Evolutionary conservation across 2,888 invertebrate genomes (phyloP), one percentile per base, ranked within the genome.

Genomic region (Agrilus cyanescens): DNA sequence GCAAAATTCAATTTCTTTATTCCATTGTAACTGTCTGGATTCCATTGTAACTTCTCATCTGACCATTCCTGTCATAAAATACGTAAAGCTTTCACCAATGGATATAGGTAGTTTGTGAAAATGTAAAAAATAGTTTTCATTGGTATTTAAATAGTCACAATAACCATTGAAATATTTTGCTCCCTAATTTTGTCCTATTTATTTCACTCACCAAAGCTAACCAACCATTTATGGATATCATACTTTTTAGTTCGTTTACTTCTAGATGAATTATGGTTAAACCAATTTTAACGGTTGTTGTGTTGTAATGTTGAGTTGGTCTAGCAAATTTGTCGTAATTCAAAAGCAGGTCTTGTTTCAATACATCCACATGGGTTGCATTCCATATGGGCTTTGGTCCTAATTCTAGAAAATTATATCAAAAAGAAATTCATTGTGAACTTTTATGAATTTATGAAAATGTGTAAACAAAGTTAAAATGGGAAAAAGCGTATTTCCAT

Each of bases 41-140:
- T 80, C 87, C 87, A 88, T 39, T 70, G 67, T 4, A 86, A 64
- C 43, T 83, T 80, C n/a, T 76, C 73, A 58, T 88, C 88, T 33
- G 60, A 63, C 88, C 88, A 88, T n/a, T 57, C 58, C 87, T 87
- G 62, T 8, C 66, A 62, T 34, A 20, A 12, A 20, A n/a, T n/a
- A n/a, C n/a, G n/a, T n/a, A n/a, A n/a, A n/a, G n/a, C n/a, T n/a
- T n/a, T n/a, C n/a, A n/a, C n/a, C n/a, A n/a, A n/a, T n/a, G n/a
- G n/a, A 25, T 10, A 10, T 10, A 1, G 1, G 4, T 25, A 3
- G 10, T 2, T 25, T 10, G 8, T 25, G 25, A 2, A 5, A 20
- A 20, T 20, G 20, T 7, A 20, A 4, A 4, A 20, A 20, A 5
- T 2, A 20, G 20, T 5, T n/a, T n/a, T n/a, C n/a, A n/a, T n/a